Percentiles rank a stretch among this genome's conserved stretches.
phyloP scores from a whole-genome alignment of 64 coral and sea anemone genomes.

The Actinia tenebrosa region DNA sequence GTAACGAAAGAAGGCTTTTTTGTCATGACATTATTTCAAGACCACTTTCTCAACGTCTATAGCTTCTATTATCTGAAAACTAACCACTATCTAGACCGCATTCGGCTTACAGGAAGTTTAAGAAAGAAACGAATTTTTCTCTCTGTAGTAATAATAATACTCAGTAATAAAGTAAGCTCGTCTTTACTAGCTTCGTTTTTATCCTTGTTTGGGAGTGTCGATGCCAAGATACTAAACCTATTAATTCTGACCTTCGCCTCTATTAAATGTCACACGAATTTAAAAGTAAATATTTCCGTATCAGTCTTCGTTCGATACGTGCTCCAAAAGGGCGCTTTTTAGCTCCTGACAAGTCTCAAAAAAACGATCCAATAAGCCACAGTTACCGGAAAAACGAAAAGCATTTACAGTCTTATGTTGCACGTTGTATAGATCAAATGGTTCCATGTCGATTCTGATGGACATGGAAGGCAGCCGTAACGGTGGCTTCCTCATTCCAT shows the following conservation, averaged over 20 bases:
- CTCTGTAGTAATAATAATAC: neutral
- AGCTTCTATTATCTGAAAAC: neutral
- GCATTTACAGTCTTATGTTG: neutral
- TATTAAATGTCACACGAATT: neutral
- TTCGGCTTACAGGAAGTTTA: neutral
- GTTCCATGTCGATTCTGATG: neutral
- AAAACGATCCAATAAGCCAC: neutral
- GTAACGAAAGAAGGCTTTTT: neutral
- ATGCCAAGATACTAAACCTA: neutral
- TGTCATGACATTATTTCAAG: neutral
- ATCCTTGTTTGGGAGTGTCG: neutral
- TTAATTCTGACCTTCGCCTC: neutral
- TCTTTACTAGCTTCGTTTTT: neutral
- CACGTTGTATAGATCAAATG: neutral
- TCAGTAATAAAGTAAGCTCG: neutral
- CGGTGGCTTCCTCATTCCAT: constrained; percentile 9
- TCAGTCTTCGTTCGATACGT: neutral
- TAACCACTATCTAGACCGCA: neutral
- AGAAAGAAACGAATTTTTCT: neutral
- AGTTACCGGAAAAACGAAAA: neutral
- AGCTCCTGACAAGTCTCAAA: neutral
- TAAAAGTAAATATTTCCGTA: neutral
- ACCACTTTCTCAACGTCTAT: neutral
- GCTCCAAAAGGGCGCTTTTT: neutral
- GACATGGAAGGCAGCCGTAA: neutral